A percentile compares a stretch with the other conserved stretches of the same genome.
These are phyloP conservation scores for Dissostichus mawsoni DNA, from an alignment of 2,113 vertebrate genomes.

Conservation along the genomic window DNA sequence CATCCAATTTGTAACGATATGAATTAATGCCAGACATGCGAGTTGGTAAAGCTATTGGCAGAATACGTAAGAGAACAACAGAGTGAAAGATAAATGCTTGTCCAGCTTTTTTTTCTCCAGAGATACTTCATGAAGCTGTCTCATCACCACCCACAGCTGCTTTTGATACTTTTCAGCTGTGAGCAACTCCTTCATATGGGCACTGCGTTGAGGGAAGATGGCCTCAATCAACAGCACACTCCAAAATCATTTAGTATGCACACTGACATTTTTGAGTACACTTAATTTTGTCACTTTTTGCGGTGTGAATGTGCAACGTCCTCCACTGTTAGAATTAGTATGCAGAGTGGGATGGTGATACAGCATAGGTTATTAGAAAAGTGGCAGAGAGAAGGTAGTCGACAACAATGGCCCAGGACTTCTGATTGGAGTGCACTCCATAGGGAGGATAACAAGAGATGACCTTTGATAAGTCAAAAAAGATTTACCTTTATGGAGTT, in stretches of 20 bases:
- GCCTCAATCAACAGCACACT: slow-evolving; percentile 57
- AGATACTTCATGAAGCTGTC: slow-evolving; percentile 36
- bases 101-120: slow-evolving; percentile 12
- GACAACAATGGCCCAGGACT: slow-evolving; percentile 36
- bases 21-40: neutral
- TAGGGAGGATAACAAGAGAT: slow-evolving; percentile 37
- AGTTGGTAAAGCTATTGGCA: slow-evolving; percentile 6
- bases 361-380: slow-evolving; percentile 32
- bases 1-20: neutral
- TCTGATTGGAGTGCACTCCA: slow-evolving; percentile 39
- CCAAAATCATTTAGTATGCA: slow-evolving; percentile 49
- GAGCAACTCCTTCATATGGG: slow-evolving; percentile 48
- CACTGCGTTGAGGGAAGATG: slow-evolving; percentile 48
- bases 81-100: slow-evolving; percentile 24
- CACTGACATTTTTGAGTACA: slow-evolving; percentile 53
- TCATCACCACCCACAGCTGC: slow-evolving; percentile 54
- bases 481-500: slow-evolving; percentile 89
- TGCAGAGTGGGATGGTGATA: slow-evolving; percentile 42
- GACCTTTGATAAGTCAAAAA: slow-evolving; percentile 43
- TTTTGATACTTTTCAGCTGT: slow-evolving; percentile 57
- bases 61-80: slow-evolving; percentile 30
- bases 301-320: slow-evolving; percentile 23
- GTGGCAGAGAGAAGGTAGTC: slow-evolving; percentile 18
- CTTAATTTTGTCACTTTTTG: slow-evolving; percentile 53
- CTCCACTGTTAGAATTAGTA: slow-evolving; percentile 38